phyloP scores from a whole-genome alignment of 2,113 vertebrate genomes.

The Scytalopus superciliaris region DNA sequence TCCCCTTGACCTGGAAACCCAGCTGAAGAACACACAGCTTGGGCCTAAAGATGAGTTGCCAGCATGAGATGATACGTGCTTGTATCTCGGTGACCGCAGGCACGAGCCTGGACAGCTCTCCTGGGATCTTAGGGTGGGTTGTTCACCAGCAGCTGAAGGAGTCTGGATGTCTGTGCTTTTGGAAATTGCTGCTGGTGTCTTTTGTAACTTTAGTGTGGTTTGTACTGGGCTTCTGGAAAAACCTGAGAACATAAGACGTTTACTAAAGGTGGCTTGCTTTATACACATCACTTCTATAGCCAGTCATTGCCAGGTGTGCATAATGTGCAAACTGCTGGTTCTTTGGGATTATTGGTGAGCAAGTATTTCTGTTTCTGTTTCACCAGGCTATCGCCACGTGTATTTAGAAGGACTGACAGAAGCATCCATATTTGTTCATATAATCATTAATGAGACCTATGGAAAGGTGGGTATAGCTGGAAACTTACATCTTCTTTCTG shows the following conservation, averaged over 20 bases:
- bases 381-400: slow-evolving; percentile 92
- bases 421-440: slow-evolving; percentile 96
- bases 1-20: not conserved
- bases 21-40: not conserved
- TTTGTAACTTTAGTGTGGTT: not conserved
- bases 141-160: not conserved
- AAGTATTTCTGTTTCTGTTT: not conserved
- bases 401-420: slow-evolving; percentile 96
- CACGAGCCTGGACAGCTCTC: not conserved
- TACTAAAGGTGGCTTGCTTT: not conserved
- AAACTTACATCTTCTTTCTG: not conserved
- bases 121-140: not conserved
- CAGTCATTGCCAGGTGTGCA: not conserved
- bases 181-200: not conserved
- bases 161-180: not conserved
- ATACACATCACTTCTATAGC: not conserved
- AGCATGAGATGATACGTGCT: accelerated
- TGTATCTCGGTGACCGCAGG: not conserved
- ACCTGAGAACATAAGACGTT: not conserved
- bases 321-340: not conserved
- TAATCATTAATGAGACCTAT: slow-evolving; percentile 94
- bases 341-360: not conserved
- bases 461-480: slow-evolving; percentile 86
- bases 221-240: not conserved
- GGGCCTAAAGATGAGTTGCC: not conserved